Percentiles rank a stretch among this genome's conserved stretches.
Conservation (phyloP, 2,113 vertebrate species). For the Odobenus rosmarus region DNA sequence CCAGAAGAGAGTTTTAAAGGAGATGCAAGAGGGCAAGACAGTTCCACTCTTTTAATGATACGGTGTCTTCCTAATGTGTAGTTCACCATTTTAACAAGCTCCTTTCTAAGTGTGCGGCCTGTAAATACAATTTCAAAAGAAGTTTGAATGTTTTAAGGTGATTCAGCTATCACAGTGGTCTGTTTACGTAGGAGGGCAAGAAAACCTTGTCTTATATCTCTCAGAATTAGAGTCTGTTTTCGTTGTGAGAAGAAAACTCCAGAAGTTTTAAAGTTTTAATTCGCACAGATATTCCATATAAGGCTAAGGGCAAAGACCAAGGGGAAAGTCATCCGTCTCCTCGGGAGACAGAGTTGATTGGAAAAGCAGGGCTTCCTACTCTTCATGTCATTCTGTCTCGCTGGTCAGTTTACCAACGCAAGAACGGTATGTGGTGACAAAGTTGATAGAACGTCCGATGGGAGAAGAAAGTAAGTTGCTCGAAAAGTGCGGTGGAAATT, state of each 20-base stretch:
- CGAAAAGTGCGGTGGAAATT: slow-evolving; percentile 48
- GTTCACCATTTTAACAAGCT: not conserved
- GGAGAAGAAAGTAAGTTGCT: slow-evolving; percentile 41
- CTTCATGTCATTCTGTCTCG: not conserved
- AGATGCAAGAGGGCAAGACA: slow-evolving; percentile 14
- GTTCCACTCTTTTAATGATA: slow-evolving; percentile 15
- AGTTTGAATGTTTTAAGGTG: slow-evolving; percentile 27
- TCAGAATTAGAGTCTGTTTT: slow-evolving; percentile 33
- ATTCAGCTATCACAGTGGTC: not conserved
- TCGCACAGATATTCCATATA: slow-evolving; percentile 49
- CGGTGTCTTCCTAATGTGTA: not conserved
- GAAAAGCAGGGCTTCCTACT: slow-evolving; percentile 61
- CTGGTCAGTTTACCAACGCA: slow-evolving; percentile 22
- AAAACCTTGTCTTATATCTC: not conserved
- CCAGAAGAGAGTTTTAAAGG: not conserved
- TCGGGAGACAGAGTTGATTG: slow-evolving; percentile 26
- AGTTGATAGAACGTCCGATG: slow-evolving; percentile 23
- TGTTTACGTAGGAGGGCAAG: not conserved
- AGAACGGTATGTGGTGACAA: slow-evolving; percentile 53
- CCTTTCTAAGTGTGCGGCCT: not conserved
- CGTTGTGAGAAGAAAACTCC: slow-evolving; percentile 50
- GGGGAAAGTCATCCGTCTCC: slow-evolving; percentile 56
- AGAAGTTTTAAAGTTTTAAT: slow-evolving; percentile 43
- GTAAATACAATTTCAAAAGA: not conserved
- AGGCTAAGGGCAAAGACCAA: slow-evolving; percentile 45